phyloP scores from a whole-genome alignment of 2,113 vertebrate species.

The Lamprologus sp. region DNA sequence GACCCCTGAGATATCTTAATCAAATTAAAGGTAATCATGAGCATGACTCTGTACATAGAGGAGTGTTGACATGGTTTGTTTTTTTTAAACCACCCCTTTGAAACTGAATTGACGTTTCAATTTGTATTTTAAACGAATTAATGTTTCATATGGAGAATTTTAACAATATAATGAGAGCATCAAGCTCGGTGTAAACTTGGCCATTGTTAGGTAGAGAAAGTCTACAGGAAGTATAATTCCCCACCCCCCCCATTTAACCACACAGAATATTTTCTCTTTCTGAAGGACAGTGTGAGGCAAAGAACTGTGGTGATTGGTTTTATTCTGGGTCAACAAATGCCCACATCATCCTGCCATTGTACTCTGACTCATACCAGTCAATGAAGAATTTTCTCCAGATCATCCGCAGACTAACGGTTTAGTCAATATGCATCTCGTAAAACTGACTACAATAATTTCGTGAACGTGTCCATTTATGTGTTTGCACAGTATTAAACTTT shows the following conservation, averaged over 20 bases:
- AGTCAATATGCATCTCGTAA: neutral
- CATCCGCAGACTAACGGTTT: neutral
- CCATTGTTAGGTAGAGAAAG: neutral
- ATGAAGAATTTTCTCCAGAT: neutral
- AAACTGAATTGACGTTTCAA: neutral
- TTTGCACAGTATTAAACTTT: neutral
- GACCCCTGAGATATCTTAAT: neutral
- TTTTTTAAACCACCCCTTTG: neutral
- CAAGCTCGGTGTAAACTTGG: fast-evolving
- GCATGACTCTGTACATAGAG: neutral
- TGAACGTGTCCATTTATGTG: neutral
- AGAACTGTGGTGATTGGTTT: neutral
- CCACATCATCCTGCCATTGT: neutral
- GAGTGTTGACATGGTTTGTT: neutral
- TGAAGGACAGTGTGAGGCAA: neutral
- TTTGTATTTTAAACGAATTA: neutral
- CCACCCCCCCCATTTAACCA: neutral
- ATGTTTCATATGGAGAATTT: neutral
- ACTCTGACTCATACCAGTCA: neutral
- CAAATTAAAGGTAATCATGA: neutral
- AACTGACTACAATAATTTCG: neutral
- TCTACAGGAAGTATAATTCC: neutral
- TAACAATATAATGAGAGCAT: neutral
- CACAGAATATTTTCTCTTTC: neutral
- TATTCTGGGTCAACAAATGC: neutral